Conservation (phyloP, 2,113 vertebrate species). For the Serilophus lunatus region DNA sequence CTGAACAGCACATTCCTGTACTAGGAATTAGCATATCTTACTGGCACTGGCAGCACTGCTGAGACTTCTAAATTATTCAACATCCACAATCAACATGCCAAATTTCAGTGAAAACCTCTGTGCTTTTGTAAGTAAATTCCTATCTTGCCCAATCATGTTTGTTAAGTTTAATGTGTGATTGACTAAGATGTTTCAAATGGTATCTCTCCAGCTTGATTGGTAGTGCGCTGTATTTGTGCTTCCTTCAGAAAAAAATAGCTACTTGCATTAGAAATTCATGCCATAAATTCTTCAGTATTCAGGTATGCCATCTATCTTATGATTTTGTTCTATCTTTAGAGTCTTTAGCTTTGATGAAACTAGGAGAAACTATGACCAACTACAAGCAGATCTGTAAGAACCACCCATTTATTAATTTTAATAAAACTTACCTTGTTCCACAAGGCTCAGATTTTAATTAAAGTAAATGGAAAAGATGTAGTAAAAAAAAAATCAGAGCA, state of each 20-base stretch:
- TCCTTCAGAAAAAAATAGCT: background rate
- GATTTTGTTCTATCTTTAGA: background rate
- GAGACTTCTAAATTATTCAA: conserved; percentile 25
- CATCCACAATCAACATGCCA: background rate
- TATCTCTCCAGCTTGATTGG: background rate
- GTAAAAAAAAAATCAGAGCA: background rate
- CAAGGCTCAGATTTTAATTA: conserved; percentile 3
- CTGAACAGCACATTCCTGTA: background rate
- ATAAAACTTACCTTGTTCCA: background rate
- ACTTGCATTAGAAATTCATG: background rate
- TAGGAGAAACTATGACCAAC: background rate
- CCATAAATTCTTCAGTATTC: background rate
- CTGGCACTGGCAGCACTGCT: background rate
- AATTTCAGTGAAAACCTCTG: background rate
- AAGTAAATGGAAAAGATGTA: background rate
- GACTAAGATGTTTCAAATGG: background rate
- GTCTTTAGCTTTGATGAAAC: background rate
- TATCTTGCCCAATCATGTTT: background rate
- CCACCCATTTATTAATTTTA: background rate
- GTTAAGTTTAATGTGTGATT: background rate
- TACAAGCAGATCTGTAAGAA: background rate
- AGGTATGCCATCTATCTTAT: background rate
- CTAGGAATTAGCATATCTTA: background rate
- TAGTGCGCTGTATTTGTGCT: background rate
- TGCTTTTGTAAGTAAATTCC: conserved; percentile 3